Base-by-base conservation (phyloP, 2,113 vertebrate genomes). In the Otocyon megalotis region DNA sequence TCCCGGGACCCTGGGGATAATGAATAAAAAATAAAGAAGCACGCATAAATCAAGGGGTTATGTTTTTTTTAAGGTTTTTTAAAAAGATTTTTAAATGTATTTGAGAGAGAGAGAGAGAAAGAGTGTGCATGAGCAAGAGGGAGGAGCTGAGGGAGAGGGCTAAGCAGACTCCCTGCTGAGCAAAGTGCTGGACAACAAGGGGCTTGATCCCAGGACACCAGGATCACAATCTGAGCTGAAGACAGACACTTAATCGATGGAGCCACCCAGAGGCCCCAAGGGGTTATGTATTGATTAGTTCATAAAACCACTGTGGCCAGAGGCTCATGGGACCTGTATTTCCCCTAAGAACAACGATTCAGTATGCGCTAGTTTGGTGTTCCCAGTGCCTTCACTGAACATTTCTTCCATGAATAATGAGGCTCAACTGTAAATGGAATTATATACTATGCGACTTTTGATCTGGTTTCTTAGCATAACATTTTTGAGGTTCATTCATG, bases 111-210 rank as follows among this genome's bases (percentile, higher is more conserved):
- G n/a, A 71, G n/a, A 71, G 9, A 37, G n/a, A 72, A 4, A 2
- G 35, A 0, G 35, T 1, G 10, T 10, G 3, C 62, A 13, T 13
- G 11, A 30, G 62, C 11, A 63, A 26, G 6, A 4, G 65, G 4
- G 20, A 72, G 69, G 19, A 20, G 35, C 35, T 37, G 35, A 12
- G 16, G 10, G 69, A 72, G 69, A 37, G 35, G 20, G 69, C 22
- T 19, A 72, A 22, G 20, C 65, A n/a, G 30, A 13, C 62, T 63
- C 62, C 62, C 26, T 5, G 4, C 62, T 14, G 26, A 63, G 65
- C 65, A 8, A 6, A 8, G 13, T 16, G 63, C 63, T 30, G 43
- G 43, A 43, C 30, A 8, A 35, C 8, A 15, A 14, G 2, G 15
- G 65, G 30, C 69, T 71, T 19, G 4, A 22, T 37, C 69, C 35